These are phyloP conservation scores for Clarias batrachus DNA, from an alignment of 2,113 vertebrate species.

Conservation along the genomic window DNA sequence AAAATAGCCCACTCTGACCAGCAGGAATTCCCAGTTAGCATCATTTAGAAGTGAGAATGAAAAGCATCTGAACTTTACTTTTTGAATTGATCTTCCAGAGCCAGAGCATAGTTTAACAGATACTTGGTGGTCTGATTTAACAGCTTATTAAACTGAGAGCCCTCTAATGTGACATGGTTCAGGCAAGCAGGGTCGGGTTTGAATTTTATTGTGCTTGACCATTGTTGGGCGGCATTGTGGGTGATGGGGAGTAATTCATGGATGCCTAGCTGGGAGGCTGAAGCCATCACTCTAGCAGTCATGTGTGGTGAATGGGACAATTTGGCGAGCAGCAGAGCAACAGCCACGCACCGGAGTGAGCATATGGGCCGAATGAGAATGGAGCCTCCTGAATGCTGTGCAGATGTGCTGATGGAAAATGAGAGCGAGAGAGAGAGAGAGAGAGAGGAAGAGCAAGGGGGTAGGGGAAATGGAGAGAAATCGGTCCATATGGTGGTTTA, in stretches of 20 bases:
- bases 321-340: slow-evolving; percentile 68
- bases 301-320: slow-evolving; percentile 65
- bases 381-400: slow-evolving; percentile 63
- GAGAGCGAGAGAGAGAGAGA: not conserved
- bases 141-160: slow-evolving; percentile 55
- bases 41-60: slow-evolving; percentile 44
- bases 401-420: slow-evolving; percentile 63
- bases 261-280: slow-evolving; percentile 42
- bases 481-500: slow-evolving; percentile 64
- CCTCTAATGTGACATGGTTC: slow-evolving; percentile 50
- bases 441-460: slow-evolving; percentile 39
- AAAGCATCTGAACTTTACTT: slow-evolving; percentile 42
- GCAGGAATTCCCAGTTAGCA: slow-evolving; percentile 37
- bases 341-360: slow-evolving; percentile 67
- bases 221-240: slow-evolving; percentile 43
- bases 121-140: slow-evolving; percentile 62
- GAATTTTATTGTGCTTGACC: slow-evolving; percentile 56
- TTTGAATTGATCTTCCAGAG: slow-evolving; percentile 31
- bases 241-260: slow-evolving; percentile 50
- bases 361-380: slow-evolving; percentile 74
- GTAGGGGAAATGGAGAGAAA: slow-evolving; percentile 21
- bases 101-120: slow-evolving; percentile 16
- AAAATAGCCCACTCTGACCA: slow-evolving; percentile 32
- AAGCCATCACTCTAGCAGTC: slow-evolving; percentile 65
- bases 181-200: slow-evolving; percentile 41